Percentiles rank a stretch among this genome's conserved stretches.
Evolutionary conservation across 2,888 invertebrate species (phyloP).

Genomic region (Hipparchia sbordonii): DNA sequence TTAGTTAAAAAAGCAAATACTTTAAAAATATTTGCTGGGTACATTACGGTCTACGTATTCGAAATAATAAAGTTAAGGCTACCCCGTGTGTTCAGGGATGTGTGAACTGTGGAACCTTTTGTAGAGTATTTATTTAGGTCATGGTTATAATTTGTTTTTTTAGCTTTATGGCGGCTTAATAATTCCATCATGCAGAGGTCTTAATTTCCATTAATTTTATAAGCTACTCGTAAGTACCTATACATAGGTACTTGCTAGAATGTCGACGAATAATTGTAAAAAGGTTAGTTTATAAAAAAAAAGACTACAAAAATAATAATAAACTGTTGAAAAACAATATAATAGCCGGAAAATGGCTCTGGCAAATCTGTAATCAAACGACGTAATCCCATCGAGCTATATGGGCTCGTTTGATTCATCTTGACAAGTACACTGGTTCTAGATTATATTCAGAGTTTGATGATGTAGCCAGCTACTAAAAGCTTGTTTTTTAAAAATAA

Average conservation of each 20-base stretch:
- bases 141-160: conserved; percentile 23
- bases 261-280: too few relatives aligned
- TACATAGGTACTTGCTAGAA: neutral
- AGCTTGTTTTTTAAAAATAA: too few relatives aligned
- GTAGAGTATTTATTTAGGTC: conserved; percentile 18
- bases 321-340: too few relatives aligned
- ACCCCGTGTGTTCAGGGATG: conserved; percentile 12
- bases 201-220: neutral
- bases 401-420: too few relatives aligned
- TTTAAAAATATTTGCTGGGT: conserved; percentile 6
- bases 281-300: too few relatives aligned
- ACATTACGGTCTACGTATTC: neutral
- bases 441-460: too few relatives aligned
- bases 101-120: neutral
- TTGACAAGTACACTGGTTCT: too few relatives aligned
- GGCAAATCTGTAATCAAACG: too few relatives aligned
- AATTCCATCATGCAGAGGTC: neutral
- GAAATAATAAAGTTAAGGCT: neutral
- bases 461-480: too few relatives aligned
- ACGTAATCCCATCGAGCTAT: too few relatives aligned
- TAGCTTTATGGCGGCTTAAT: conserved; percentile 14
- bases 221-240: neutral
- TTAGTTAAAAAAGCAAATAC: conserved; percentile 5
- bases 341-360: too few relatives aligned
- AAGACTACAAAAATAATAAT: too few relatives aligned